Evolutionary conservation across 1,140 invertebrate genomes (phyloP), one percentile per base, ranked within the genome.

Genomic region (Papilio helenus): DNA sequence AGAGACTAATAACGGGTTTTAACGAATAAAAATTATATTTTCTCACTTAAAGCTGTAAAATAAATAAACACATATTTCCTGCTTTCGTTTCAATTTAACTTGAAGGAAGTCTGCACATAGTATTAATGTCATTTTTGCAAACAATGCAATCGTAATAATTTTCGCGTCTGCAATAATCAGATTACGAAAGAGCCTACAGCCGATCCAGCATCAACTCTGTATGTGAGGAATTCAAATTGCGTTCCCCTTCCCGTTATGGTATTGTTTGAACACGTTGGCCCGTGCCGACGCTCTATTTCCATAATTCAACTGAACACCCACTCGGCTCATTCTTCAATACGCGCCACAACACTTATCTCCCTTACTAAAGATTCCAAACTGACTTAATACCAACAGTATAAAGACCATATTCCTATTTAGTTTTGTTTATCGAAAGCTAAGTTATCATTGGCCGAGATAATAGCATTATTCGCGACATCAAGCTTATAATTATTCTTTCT

Each of bases 291-390:
- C 88, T 92, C 92, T 89, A 90, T 92, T 90, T 93, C 90, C 91
- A 93, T 93, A 92, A 92, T 88, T 92, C 91, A 90, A 88, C 81
- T 85, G 84, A 82, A 88, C 91, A 86, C 92, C 90, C 89, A 93
- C 92, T 86, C 80, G 72, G 78, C 84, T 88, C 89, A 91, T 92
- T 92, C 89, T 90, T 91, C 86, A 87, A 86, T 86, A 84, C 84
- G 81, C 81, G 81, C 84, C 74, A 76, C 81, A 80, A 82, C 82
- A 61, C 79, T 87, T 87, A 84, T 82, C 74, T 82, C 79, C 80
- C 79, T 81, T 79, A 79, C 71, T 79, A 76, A 84, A 82, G 71
- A 80, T 68, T 72, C 72, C 79, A 68, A 46, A 76, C 65, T 23
- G 49, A 51, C 85, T 87, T 90, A 86, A 85, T 79, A 80, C 83